These are phyloP conservation scores for Pterocles gutturalis DNA, from an alignment of 2,113 vertebrate species.

Conservation along the genomic window DNA sequence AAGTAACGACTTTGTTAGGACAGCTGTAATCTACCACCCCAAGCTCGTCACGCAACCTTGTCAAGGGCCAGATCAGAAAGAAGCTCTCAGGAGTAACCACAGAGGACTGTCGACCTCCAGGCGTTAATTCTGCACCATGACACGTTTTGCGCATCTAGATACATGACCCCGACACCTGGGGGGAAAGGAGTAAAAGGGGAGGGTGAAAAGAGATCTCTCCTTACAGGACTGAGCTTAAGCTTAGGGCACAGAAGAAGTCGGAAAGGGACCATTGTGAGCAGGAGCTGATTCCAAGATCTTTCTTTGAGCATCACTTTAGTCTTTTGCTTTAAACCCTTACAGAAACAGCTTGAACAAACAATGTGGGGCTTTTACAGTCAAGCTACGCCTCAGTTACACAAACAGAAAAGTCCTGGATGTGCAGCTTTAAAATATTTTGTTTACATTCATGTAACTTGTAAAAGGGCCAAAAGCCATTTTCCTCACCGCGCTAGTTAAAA, in stretches of 20 bases:
- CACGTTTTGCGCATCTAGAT: fast-evolving
- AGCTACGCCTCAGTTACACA: background rate
- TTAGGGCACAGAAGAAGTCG: background rate
- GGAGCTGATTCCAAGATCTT: background rate
- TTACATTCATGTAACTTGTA: background rate
- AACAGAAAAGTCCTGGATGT: background rate
- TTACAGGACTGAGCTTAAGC: background rate
- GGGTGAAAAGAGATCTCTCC: background rate
- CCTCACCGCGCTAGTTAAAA: background rate
- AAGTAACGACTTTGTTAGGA: background rate
- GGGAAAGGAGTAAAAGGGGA: background rate
- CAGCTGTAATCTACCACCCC: background rate
- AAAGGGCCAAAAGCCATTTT: background rate
- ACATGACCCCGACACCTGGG: background rate
- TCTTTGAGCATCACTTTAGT: background rate
- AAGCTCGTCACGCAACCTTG: fast-evolving
- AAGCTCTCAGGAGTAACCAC: fast-evolving
- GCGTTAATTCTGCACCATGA: background rate
- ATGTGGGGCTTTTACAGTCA: background rate
- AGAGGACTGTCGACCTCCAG: fast-evolving
- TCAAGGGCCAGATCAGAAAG: background rate
- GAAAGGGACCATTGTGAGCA: fast-evolving
- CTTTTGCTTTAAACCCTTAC: background rate
- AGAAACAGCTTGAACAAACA: background rate
- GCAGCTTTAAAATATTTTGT: background rate